Percentiles rank a stretch among this genome's conserved stretches.
These are phyloP conservation scores for Platyscapa corneri DNA, from an alignment of 1,140 invertebrate genomes.

Conservation along the genomic window DNA sequence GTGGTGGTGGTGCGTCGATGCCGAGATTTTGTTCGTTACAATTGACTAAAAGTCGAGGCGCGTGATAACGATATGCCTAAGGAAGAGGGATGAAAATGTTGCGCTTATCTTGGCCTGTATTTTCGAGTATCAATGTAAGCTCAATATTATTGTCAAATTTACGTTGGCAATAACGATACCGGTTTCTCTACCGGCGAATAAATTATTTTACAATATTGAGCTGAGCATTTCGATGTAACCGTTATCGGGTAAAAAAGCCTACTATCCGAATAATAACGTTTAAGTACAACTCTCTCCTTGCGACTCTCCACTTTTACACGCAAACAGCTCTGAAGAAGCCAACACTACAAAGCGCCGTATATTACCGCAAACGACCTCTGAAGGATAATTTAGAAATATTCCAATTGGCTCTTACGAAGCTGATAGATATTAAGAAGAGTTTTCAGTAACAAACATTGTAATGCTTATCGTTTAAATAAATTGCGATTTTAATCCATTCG, in stretches of 20 bases:
- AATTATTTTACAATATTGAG: background rate
- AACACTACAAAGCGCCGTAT: background rate
- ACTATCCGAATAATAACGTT: background rate
- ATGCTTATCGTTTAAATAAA: background rate
- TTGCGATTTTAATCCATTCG: background rate
- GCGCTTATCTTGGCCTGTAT: background rate
- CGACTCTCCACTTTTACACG: background rate
- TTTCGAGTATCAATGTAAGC: background rate
- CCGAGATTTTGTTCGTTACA: background rate
- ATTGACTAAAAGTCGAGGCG: background rate
- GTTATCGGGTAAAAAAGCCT: background rate
- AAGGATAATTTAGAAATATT: background rate
- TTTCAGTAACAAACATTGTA: background rate
- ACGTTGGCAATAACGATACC: background rate
- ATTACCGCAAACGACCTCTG: background rate
- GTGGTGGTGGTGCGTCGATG: background rate
- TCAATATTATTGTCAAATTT: background rate
- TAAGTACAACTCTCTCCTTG: background rate
- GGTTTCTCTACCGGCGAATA: background rate
- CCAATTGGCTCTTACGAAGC: background rate
- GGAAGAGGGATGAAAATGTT: background rate
- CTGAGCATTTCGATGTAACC: background rate
- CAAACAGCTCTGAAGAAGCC: background rate
- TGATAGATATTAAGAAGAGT: background rate
- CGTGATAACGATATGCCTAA: background rate